Base-by-base conservation (phyloP, 2,888 invertebrate species). In the Polyploca ridens region DNA sequence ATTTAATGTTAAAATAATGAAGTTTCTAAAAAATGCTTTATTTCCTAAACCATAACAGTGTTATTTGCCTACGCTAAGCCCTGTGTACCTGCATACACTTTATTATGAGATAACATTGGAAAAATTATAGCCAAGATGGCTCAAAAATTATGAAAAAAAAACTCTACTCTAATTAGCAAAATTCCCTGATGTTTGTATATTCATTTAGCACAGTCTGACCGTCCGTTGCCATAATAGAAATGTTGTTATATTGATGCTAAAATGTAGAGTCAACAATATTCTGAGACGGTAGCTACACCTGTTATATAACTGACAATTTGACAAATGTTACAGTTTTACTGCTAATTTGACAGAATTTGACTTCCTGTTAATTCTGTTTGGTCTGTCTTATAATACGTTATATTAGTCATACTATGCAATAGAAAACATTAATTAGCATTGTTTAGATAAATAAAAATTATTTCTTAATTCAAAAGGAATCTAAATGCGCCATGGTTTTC, bases 231-330 rank as follows among this genome's bases (percentile, higher is more conserved):
- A 8, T 19, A 54, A 19, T 16, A 54, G 54, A 54, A 54, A 19
- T 19, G 44, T 41, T 27, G 38, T 61, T 41, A 61, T 14, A 41
- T 41, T 44, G 41, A 7, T 27, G 13, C 61, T 61, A 61, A 61
- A 14, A 16, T 19, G 27, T 54, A 19, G 27, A 41, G 27, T 41
- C 19, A 61, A 61, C 61, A 27, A 11, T 41, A 1, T 11, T 41
- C 41, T 38, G 35, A 11, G 33, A 33, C 4, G 10, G 54, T 16
- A 49, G 10, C n/a, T 54, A 54, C 54, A 54, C 54, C 54, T 54
- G 54, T 19, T 54, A 19, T 7, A n/a, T 4, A 46, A 16, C 4
- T 49, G 41, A 13, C 41, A 41, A 41, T n/a, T 5, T n/a, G 46
- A 46, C 46, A n/a, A 3, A 46, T n/a, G 14, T 44, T 44, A 6